Base-by-base conservation (phyloP, 2,113 vertebrate species). In the Sisor rabdophorus region DNA sequence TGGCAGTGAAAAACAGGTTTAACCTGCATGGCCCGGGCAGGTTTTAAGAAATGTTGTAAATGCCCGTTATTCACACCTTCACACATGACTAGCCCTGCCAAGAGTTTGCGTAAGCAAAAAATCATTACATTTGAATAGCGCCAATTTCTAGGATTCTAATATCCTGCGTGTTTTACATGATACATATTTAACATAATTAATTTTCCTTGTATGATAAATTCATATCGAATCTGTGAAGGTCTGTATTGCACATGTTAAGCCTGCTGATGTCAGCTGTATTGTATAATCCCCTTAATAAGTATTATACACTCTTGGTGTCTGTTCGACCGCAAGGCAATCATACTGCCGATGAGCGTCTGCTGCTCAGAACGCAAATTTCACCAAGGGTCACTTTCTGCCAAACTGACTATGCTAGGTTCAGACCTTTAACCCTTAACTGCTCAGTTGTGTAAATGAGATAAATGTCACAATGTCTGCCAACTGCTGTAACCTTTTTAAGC, bases 251-350 rank as follows among this genome's bases (percentile, higher is more conserved):
- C 28, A 10, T 69, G 47, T 60, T 11, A 36, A 26, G 71, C 64
- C 76, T 15, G 22, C 68, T 73, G 36, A n/a, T 61, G 77, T 76
- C 73, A 69, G 77, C 55, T 50, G 53, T 79, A 75, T 67, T 52
- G 30, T 54, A 65, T 82, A 82, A 82, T 80, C 81, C 20, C 13
- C 56, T 77, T 82, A 65, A 71, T 40, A 24, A 40, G 81, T 52
- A 79, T 76, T 73, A 82, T 36, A 73, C 19, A 47, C 60, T 71
- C 79, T 71, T 13, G 65, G 36, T 55, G 65, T 61, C 53, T 24
- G 44, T 67, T 26, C 59, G 64, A 61, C 32, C 22, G 24, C 32
- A 76, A 52, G 61, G 40, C 50, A 54, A 30, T 75, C 80, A 63
- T n/a, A n/a, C 50, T 63, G 60, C 64, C 50, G 19, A 52, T 58